Conservation (phyloP, 1,140 invertebrate species). For the Meloidogyne hapla region DNA sequence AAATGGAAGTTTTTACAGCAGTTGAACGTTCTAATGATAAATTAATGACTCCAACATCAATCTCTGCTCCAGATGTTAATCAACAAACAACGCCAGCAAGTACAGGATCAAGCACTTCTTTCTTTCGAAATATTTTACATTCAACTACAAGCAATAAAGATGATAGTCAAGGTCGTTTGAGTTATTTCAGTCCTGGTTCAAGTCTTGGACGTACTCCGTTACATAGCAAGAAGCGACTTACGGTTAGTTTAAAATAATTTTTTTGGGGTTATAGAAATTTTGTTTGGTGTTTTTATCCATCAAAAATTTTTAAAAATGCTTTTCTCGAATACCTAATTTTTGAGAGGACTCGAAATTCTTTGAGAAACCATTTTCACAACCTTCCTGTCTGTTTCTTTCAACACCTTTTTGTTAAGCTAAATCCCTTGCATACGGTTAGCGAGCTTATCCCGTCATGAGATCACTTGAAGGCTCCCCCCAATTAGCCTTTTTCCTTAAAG, state of each 20-base stretch:
- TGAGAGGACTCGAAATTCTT: too few relatives aligned
- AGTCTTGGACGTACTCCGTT: not conserved
- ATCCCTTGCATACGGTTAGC: too few relatives aligned
- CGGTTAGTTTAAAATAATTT: not conserved
- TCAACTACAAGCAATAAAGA: not conserved
- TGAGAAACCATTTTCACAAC: too few relatives aligned
- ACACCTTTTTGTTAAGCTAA: too few relatives aligned
- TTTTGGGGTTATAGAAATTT: too few relatives aligned
- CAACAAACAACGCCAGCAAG: not conserved
- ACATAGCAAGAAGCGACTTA: conserved; percentile 21
- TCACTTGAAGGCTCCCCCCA: too few relatives aligned
- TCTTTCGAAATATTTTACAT: conserved; percentile 14
- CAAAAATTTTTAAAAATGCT: too few relatives aligned
- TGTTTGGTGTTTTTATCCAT: too few relatives aligned
- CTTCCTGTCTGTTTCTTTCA: too few relatives aligned
- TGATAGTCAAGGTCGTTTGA: not conserved
- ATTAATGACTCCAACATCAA: not conserved
- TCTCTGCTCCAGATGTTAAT: not conserved
- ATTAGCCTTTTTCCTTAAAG: too few relatives aligned
- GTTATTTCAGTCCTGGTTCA: conserved; percentile 16
- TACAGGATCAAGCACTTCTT: not conserved
- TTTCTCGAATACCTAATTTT: too few relatives aligned
- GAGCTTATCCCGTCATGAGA: too few relatives aligned
- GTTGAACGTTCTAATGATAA: not conserved
- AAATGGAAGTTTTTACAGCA: conserved; percentile 13